A percentile compares a stretch with the other conserved stretches of the same genome.
Conservation (phyloP, 2,888 invertebrate species). For the Tromatobia lineatoria region DNA sequence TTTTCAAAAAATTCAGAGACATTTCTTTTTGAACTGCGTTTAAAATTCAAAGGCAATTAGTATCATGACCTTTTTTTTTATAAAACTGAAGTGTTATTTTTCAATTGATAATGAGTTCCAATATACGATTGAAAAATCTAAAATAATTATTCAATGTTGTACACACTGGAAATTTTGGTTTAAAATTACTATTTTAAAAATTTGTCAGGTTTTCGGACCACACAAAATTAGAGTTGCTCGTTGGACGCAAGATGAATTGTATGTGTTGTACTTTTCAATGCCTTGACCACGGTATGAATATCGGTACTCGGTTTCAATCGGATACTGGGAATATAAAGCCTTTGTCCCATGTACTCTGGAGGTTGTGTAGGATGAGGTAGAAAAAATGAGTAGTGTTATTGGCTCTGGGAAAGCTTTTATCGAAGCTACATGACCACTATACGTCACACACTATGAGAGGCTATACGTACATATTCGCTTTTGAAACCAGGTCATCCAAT, state of each 20-base stretch:
- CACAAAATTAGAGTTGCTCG: neutral
- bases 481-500: conserved; percentile 55
- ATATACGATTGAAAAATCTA: neutral
- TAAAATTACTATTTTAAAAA: neutral
- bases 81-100: neutral
- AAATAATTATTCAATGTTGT: neutral
- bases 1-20: neutral
- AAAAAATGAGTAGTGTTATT: conserved; percentile 42
- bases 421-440: conserved; percentile 24
- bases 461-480: conserved; percentile 29
- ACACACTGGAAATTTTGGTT: neutral
- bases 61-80: no score
- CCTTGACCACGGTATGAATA: neutral
- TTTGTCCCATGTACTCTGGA: conserved; percentile 3
- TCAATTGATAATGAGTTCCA: neutral
- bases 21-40: neutral
- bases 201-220: neutral
- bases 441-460: conserved; percentile 2
- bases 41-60: neutral
- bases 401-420: conserved; percentile 34
- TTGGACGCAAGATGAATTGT: neutral
- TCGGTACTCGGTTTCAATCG: conserved; percentile 12
- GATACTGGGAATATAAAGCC: neutral
- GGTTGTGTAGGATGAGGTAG: neutral
- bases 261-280: neutral